Base-by-base conservation (phyloP, 1,140 invertebrate species). In the Eriosoma lanigerum region DNA sequence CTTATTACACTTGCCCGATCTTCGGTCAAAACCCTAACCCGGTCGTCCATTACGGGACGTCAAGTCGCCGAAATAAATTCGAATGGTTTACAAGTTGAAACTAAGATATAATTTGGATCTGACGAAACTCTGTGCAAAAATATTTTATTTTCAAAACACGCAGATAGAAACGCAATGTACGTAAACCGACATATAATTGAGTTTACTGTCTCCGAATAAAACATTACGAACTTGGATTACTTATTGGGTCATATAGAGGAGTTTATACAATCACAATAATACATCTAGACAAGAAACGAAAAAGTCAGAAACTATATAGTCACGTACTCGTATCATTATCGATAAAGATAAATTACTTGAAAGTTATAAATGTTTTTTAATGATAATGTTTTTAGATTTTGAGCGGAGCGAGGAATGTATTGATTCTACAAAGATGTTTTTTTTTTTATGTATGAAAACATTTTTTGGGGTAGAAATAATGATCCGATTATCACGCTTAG, bases 241-340 rank as follows among this genome's bases (percentile, higher is more conserved):
- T 15, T 60, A 60, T 60, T 60, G 15, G 15, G 15, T 29, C 29
- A 29, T 60, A 29, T 24, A 24, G 24, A 26, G 24, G 24, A 60
- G 15, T 17, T 60, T 60, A 19, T 60, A 29, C 17, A 60, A 60
- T 60, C 58, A 60, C 15, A 60, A 60, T 29, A 29, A 60, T n/a
- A 15, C 58, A 60, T 60, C 58, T 5, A 1, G 24, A 12, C 6
- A 26, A n/a, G 32, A 21, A 44, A 66, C 29, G 0, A n/a, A n/a
- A 66, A 66, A 38, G 12, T 44, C 62, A 19, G 44, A n/a, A 66
- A 66, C 32, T 44, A n/a, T n/a, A n/a, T n/a, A 66, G 32, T 66
- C 62, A 66, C 19, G 32, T 66, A n/a, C n/a, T n/a, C 32, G 19
- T 44, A 44, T 44, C 32, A 19, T 38, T 66, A 66, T 38, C 19